A percentile compares a stretch with the other conserved stretches of the same genome.
Conservation (phyloP, 2,113 vertebrate genomes). For the Corythoichthys intestinalis region DNA sequence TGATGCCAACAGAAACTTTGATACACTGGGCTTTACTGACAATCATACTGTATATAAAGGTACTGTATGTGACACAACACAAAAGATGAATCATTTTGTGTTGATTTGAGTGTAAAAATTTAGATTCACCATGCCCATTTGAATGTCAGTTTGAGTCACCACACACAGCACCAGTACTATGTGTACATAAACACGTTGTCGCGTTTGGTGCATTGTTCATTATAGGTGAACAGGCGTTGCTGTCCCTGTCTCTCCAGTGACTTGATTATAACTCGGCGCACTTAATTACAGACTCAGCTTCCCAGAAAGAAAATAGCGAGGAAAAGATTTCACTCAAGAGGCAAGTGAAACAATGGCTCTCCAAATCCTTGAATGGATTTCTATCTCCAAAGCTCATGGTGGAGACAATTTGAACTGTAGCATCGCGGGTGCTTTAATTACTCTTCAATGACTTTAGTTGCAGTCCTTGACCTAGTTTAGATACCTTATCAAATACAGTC, state of each 20-base stretch:
- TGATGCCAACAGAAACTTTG: no score
- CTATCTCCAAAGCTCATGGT: slow-evolving; percentile 66
- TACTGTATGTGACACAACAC: no score
- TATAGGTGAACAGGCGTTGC: slow-evolving; percentile 41
- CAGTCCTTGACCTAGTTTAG: slow-evolving; percentile 78
- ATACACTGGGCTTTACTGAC: no score
- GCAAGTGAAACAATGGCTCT: slow-evolving; percentile 67
- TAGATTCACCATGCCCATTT: no score
- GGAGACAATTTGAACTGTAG: slow-evolving; percentile 57
- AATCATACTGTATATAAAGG: no score
- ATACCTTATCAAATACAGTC: slow-evolving; percentile 71
- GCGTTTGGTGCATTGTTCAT: slow-evolving; percentile 14
- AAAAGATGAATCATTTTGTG: no score
- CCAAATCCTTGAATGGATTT: slow-evolving; percentile 72
- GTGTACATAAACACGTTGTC: not conserved
- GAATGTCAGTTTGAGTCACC: no score
- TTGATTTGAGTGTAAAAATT: no score
- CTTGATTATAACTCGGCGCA: slow-evolving; percentile 57
- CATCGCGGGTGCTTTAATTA: slow-evolving; percentile 66
- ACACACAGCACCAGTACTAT: no score
- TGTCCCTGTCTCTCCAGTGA: slow-evolving; percentile 31
- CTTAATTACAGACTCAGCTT: slow-evolving; percentile 70
- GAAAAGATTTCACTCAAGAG: slow-evolving; percentile 68
- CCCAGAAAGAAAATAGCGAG: slow-evolving; percentile 52
- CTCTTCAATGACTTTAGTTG: slow-evolving; percentile 66